Evolutionary conservation across 2,113 vertebrate species (phyloP), one percentile per base, ranked within the genome.

Genomic region (Setophaga kirtlandii): DNA sequence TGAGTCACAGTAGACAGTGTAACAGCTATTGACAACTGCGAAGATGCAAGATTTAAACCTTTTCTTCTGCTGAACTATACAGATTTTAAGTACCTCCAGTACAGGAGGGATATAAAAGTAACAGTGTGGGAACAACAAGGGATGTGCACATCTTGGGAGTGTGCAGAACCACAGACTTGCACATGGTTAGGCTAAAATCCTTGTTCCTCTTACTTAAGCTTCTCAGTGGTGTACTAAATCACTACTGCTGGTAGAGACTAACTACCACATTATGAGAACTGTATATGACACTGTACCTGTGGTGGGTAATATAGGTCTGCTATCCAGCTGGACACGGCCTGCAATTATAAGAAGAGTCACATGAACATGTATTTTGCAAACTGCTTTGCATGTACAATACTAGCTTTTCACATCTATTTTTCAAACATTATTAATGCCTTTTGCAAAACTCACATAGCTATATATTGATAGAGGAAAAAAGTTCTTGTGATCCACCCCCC

Each of bases 261-360:
- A n/a, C 33, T n/a, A n/a, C 7, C 18, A 52, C 47, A 6, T 77
- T 44, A 52, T 58, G 44, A 69, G 39, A 85, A 39, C 25, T 37
- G 7, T 9, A 13, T 35, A 44, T 0, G 4, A 5, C 52, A 70
- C 44, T 12, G 7, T 97, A 97, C 97, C 97, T 97, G 63, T 71
- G 39, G 28, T 75, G 11, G 70, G 22, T 30, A 64, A 49, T 47
- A 17, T 3, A 33, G 83, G 67, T 77, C 75, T 97, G 89, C 96
- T 96, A 17, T 98, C 97, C 82, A 94, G 3, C 44, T 96, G 89
- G 60, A 90, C 28, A 1, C 24, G 60, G 58, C 63, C 97, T 98
- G 92, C 55, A 95, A 89, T 58, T 67, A 12, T 5, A 86, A 84
- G 23, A 89, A 46, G 49, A 80, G 41, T 69, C 35, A 94, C 0